Evolutionary conservation across 2,888 invertebrate species (phyloP).

Genomic region (Liopterus haemorrhoidalis): DNA sequence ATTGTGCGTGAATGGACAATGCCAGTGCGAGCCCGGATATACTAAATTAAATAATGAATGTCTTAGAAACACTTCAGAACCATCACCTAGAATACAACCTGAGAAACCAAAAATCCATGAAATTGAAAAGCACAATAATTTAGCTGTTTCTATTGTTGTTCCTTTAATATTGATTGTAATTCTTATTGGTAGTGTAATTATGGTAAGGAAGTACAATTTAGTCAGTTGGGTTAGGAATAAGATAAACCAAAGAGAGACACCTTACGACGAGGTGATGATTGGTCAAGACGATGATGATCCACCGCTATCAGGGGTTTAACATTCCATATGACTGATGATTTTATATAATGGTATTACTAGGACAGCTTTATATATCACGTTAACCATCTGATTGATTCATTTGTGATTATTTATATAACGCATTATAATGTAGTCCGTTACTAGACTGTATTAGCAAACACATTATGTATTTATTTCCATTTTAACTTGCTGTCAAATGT

Average conservation of each 20-base stretch:
- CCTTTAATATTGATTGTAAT: conserved; percentile 41
- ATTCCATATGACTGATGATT: neutral
- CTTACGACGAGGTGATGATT: conserved; percentile 47
- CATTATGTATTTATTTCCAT: too few species aligned
- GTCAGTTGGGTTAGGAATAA: conserved; percentile 40
- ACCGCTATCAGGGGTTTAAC: conserved; percentile 36
- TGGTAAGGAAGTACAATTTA: conserved; percentile 40
- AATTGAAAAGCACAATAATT: conserved; percentile 33
- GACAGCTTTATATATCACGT: too few species aligned
- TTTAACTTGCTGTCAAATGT: too few species aligned
- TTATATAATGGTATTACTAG: too few species aligned
- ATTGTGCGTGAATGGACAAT: conserved; percentile 35
- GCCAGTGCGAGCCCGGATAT: conserved; percentile 38
- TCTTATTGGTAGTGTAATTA: conserved; percentile 42
- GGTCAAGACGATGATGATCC: conserved; percentile 43
- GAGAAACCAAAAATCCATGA: conserved; percentile 37
- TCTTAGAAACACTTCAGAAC: conserved; percentile 22
- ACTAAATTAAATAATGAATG: conserved; percentile 33
- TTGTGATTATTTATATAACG: too few species aligned
- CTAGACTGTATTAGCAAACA: too few species aligned
- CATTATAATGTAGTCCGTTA: too few species aligned
- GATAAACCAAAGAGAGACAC: conserved; percentile 40
- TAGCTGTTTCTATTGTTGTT: conserved; percentile 40
- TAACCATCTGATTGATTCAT: too few species aligned
- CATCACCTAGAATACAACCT: conserved; percentile 29